These are phyloP conservation scores for Trinectes maculatus DNA, from an alignment of 2,113 vertebrate genomes.

Conservation along the genomic window DNA sequence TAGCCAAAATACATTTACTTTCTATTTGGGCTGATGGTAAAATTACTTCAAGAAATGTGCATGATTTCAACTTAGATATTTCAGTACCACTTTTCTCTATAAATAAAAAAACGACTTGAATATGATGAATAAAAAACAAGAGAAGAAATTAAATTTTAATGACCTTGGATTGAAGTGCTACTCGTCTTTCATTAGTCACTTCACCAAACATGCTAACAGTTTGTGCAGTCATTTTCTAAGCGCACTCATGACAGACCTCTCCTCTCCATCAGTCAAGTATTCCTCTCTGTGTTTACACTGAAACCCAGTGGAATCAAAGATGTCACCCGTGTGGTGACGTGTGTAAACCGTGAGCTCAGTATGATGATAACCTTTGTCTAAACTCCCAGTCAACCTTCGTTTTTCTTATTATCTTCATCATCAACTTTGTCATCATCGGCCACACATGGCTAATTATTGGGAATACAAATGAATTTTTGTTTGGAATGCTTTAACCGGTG, in stretches of 20 bases:
- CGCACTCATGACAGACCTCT: conserved; percentile 6
- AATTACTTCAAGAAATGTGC: conserved; percentile 21
- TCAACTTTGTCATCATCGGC: conserved; percentile 57
- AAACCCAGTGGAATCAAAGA: conserved; percentile 51
- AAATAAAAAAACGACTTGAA: no score
- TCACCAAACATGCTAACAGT: conserved; percentile 1
- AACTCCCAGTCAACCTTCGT: conserved; percentile 62
- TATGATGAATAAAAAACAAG: not conserved
- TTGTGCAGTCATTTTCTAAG: conserved; percentile 23
- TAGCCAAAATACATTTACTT: conserved; percentile 51
- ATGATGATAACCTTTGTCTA: conserved; percentile 72
- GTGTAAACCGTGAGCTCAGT: conserved; percentile 72
- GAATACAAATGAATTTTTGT: conserved; percentile 39
- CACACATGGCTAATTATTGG: conserved; percentile 53
- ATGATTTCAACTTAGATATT: conserved; percentile 8
- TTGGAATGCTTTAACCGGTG: conserved; percentile 41
- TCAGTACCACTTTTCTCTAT: not conserved
- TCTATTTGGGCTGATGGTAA: conserved; percentile 15
- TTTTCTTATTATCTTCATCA: conserved; percentile 66
- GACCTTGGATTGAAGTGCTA: conserved; percentile 2
- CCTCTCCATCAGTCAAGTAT: conserved; percentile 42
- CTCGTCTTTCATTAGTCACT: not conserved
- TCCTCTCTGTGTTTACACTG: conserved; percentile 67
- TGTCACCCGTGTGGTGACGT: conserved; percentile 50
- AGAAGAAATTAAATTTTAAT: not conserved